These are phyloP conservation scores for Myotis davidii DNA, from an alignment of 2,113 vertebrate species.

Conservation along the genomic window DNA sequence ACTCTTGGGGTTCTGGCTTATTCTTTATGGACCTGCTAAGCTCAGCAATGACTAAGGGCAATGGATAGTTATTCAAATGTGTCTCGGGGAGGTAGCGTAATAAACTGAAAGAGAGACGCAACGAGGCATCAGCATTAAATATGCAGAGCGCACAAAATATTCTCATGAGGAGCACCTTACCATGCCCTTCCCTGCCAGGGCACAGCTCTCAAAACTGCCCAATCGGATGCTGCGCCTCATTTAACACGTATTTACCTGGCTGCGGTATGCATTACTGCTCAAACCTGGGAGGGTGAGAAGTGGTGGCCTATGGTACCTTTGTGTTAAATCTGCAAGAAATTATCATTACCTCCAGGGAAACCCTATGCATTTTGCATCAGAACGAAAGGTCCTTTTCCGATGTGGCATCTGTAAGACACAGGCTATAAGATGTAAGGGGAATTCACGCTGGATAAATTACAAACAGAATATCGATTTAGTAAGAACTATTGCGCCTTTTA, in stretches of 20 bases:
- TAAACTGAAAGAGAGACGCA: slow-evolving; percentile 66
- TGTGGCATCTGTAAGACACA: neutral
- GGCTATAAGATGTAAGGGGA: neutral
- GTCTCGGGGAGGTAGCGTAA: slow-evolving; percentile 59
- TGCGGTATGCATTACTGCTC: neutral
- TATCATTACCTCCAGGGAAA: slow-evolving; percentile 26
- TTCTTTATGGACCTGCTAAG: slow-evolving; percentile 61
- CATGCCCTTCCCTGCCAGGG: slow-evolving; percentile 56
- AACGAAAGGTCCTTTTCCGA: slow-evolving; percentile 9
- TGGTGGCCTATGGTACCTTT: neutral
- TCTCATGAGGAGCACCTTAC: slow-evolving; percentile 57
- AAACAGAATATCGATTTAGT: neutral
- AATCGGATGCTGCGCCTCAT: slow-evolving; percentile 56
- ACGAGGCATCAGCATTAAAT: slow-evolving; percentile 74
- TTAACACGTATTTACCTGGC: slow-evolving; percentile 20
- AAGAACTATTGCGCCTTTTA: neutral
- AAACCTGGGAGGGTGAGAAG: neutral
- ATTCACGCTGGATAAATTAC: neutral
- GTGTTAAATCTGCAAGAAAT: slow-evolving; percentile 21
- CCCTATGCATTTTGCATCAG: neutral
- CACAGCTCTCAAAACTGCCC: slow-evolving; percentile 48
- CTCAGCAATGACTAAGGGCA: slow-evolving; percentile 71
- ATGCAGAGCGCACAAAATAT: slow-evolving; percentile 55
- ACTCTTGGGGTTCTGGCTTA: slow-evolving; percentile 17
- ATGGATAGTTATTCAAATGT: slow-evolving; percentile 61